Percentiles rank a stretch among this genome's conserved stretches.
Evolutionary conservation across 35 echinoderm and acorn worm species (phyloP).

Genomic region (Diadema setosum): DNA sequence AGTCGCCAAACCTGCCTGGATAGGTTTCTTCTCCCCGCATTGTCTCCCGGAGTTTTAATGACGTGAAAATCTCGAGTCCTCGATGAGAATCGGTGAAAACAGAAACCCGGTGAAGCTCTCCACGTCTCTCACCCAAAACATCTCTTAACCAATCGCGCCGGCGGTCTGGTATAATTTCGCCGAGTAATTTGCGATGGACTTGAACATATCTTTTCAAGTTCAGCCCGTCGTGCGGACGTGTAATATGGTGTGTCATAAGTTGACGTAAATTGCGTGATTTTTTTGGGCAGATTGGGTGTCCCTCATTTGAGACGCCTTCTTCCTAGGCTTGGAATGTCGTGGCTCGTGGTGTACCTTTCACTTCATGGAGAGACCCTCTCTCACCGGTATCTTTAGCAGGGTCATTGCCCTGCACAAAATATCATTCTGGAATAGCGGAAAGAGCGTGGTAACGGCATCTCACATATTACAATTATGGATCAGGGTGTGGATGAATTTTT

Average conservation of each 20-base stretch:
- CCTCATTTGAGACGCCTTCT: neutral
- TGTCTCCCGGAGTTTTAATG: neutral
- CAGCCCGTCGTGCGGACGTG: neutral
- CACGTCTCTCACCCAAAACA: neutral
- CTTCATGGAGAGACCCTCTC: neutral
- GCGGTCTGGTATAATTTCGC: neutral
- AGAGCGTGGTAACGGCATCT: too few species aligned
- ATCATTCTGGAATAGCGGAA: too few species aligned
- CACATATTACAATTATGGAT: too few species aligned
- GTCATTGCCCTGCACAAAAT: neutral
- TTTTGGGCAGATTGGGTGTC: neutral
- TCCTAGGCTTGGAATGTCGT: neutral
- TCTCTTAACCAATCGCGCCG: neutral
- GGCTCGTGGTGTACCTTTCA: neutral
- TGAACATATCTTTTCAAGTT: neutral
- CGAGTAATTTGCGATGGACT: neutral
- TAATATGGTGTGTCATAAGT: neutral
- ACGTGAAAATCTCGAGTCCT: neutral
- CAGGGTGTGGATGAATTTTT: too few species aligned
- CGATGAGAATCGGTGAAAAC: neutral
- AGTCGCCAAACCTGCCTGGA: neutral
- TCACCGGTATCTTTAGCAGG: neutral
- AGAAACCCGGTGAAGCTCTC: neutral
- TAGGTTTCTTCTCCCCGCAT: neutral
- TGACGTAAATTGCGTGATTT: conserved; percentile 2